Evolutionary conservation across 2,888 invertebrate species (phyloP), one percentile per base, ranked within the genome.

Genomic region (Phalangium opilio): DNA sequence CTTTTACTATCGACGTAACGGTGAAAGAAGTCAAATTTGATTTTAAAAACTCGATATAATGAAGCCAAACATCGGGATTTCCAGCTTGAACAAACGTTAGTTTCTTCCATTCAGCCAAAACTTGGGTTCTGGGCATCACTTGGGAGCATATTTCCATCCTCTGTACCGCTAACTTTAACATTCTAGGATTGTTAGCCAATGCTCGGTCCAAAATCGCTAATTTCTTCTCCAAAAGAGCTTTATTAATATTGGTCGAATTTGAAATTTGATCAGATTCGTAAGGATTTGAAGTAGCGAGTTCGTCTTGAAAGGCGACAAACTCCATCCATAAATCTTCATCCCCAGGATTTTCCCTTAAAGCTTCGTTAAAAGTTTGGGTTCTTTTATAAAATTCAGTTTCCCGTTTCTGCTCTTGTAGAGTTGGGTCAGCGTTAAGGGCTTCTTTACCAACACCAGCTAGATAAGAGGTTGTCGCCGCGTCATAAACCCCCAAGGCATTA

Each of bases 291-390:
- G 39, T 15, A 41, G 38, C 27, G 18, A 60, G 19, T 18, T 59
- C 55, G 47, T 68, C 66, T 55, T 69, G 69, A 54, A 66, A 68
- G n/a, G 61, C 56, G 3, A 69, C 59, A 61, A 69, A 68, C 21
- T 68, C 63, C 8, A 69, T 49, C 70, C 69, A 69, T 19, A 63
- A 48, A 21, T 60, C 46, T 8, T 65, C 54, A 57, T 68, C 60
- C 12, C 54, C 43, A 14, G 69, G 66, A 32, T 63, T 55, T 21
- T 63, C 62, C 38, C 62, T 53, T 10, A 67, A 54, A 36, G 57
- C 50, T 49, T 60, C 60, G 52, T 68, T 68, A 49, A 58, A 68
- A 10, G 49, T 47, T 41, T 45, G 45, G 7, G 50, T 52, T 39
- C 45, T 43, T 21, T 46, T 21, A 35, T 40, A 40, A 10, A 52